Evolutionary conservation across 30 jellyfish, hydroid and myxozoan species (phyloP).

Genomic region (Chrysaora quinquecirrha): DNA sequence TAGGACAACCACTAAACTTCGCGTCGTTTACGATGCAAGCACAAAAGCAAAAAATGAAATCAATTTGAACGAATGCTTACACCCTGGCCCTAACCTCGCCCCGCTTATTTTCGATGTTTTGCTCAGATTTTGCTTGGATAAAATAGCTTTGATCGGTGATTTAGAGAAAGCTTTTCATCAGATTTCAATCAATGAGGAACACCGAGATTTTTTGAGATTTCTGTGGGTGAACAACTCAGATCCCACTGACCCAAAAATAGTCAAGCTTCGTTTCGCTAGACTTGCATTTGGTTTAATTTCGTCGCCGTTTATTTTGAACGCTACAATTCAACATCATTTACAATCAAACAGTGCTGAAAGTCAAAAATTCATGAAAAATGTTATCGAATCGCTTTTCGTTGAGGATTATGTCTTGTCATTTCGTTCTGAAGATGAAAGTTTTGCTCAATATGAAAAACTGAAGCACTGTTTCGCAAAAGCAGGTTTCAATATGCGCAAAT

Average conservation of each 20-base stretch:
- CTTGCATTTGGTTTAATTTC: constrained; percentile 53
- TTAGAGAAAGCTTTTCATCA: constrained; percentile 43
- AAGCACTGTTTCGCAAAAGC: constrained; percentile 6
- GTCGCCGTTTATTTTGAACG: constrained; percentile 34
- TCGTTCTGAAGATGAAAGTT: constrained; percentile 7
- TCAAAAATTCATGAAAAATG: constrained; percentile 27
- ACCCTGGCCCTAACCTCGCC: constrained; percentile 35
- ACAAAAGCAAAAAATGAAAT: constrained; percentile 20
- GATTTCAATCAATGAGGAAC: no score
- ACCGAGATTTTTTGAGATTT: no score
- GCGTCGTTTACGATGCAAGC: constrained; percentile 52
- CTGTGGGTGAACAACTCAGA: no score
- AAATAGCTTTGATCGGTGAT: constrained; percentile 39
- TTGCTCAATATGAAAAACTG: constrained; percentile 9
- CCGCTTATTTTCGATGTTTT: constrained; percentile 34
- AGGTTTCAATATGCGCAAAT: constrained; percentile 46
- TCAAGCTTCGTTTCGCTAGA: constrained; percentile 29
- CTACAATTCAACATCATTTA: constrained; percentile 33
- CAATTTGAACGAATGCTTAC: constrained; percentile 20
- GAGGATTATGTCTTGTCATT: constrained; percentile 16
- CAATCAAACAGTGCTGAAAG: not conserved
- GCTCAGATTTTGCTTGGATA: constrained; percentile 16
- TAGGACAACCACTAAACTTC: constrained; percentile 14
- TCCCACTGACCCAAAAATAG: not conserved
- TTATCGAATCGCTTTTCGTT: constrained; percentile 19